Evolutionary conservation across 2,113 vertebrate genomes (phyloP), one percentile per base, ranked within the genome.

Genomic region (Halichoeres trimaculatus): DNA sequence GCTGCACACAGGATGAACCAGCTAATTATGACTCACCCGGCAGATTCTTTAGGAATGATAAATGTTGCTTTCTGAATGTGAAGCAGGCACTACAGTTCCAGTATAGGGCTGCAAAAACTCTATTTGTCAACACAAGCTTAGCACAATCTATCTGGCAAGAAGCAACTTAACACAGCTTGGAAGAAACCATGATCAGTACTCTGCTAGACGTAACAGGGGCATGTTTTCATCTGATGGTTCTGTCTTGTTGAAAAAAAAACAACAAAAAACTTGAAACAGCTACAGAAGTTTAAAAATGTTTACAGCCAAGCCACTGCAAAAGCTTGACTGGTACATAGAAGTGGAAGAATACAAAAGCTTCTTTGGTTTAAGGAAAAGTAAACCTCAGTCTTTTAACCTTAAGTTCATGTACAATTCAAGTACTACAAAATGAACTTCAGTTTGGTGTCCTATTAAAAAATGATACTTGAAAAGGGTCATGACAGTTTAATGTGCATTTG

Each of bases 1-100:
- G 57, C 60, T 75, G 65, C 36, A 43, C 9, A 65, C 35, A 41
- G 20, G 20, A 70, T 38, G 47, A 66, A 62, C 51, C 22, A 38
- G 10, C 58, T 56, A 22, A 62, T 70, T 55, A 71, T 57, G 64
- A 35, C 45, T 70, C 19, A 23, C 23, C 30, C 19, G 5, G 38
- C 35, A 55, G 34, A 70, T 38, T 60, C 65, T 61, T 59, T 1
- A 52, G 26, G 59, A 74, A 41, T 48, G 23, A 1, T 14, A 5
- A n/a, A 56, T 65, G 43, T 41, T 48, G 16, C 50, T 68, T 70
- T 26, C 10, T 55, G 34, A 9, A 58, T 43, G 51, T 45, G 34
- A 64, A 51, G 30, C 6, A 8, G 43, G 14, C 35, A 6, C 17
- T 74, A 10, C 17, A 22, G 24, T 58, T 57, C 19, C 35, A 50